These are phyloP conservation scores for Papilio dardanus DNA, from an alignment of 1,140 invertebrate species.

Conservation along the genomic window DNA sequence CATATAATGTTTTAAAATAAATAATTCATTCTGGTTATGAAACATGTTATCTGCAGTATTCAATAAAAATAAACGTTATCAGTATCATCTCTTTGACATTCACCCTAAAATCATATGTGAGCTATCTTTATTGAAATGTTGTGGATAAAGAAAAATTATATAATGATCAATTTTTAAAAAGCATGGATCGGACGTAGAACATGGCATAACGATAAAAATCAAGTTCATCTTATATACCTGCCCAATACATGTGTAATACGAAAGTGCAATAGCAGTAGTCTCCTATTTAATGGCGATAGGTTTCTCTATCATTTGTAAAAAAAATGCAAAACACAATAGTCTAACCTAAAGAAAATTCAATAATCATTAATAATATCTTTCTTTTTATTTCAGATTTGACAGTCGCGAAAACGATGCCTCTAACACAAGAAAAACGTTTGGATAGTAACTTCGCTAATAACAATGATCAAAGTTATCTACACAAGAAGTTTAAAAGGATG, in stretches of 20 bases:
- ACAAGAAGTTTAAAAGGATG: conserved; percentile 96
- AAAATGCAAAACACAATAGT: neutral
- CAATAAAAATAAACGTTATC: neutral
- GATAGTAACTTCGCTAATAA: conserved; percentile 81
- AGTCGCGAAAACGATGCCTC: conserved; percentile 75
- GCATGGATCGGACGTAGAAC: neutral
- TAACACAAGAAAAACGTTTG: conserved; percentile 78
- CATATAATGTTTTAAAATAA: neutral
- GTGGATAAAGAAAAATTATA: too few species aligned
- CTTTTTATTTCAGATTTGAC: conserved; percentile 73
- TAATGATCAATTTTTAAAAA: neutral
- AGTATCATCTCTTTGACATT: neutral
- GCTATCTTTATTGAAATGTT: too few species aligned
- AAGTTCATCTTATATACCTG: neutral
- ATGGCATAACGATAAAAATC: neutral
- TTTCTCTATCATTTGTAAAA: neutral
- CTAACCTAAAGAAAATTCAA: neutral
- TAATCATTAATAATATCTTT: conserved; percentile 29
- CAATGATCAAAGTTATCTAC: conserved; percentile 90
- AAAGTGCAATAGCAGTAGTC: neutral
- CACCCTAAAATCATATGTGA: neutral
- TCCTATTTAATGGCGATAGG: neutral
- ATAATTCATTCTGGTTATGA: neutral
- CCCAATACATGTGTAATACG: neutral
- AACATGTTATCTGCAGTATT: neutral